A percentile compares a stretch with the other conserved stretches of the same genome.
These are phyloP conservation scores for Ammodytes dubius DNA, from an alignment of 2,113 vertebrate species.

Conservation along the genomic window DNA sequence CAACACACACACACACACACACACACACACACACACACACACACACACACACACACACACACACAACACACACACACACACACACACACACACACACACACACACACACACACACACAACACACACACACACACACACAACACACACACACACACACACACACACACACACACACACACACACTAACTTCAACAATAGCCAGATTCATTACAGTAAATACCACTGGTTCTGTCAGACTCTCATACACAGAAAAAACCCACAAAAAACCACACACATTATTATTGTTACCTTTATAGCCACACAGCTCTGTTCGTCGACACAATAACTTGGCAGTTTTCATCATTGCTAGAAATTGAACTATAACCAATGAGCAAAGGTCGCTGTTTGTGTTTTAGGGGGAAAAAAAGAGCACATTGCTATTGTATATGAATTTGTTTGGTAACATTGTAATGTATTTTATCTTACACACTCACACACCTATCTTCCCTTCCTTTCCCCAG, in stretches of 20 bases:
- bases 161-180: neutral
- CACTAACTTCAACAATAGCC: no score
- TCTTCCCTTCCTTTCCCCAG: constrained; percentile 77
- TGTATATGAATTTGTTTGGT: neutral
- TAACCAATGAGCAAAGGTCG: constrained; percentile 21
- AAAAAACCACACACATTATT: neutral
- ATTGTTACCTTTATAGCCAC: neutral
- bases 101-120: neutral
- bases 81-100: neutral
- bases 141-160: constrained; percentile 5
- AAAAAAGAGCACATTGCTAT: neutral
- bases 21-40: constrained; percentile 5
- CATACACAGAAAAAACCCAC: neutral
- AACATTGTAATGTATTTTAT: neutral
- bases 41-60: constrained; percentile 11
- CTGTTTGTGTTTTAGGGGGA: neutral
- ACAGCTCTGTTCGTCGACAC: neutral
- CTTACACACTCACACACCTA: neutral
- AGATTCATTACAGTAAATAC: no score
- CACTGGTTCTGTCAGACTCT: neutral
- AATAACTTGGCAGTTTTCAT: constrained; percentile 16
- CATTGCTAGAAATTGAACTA: constrained; percentile 24
- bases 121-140: no score
- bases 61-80: neutral
- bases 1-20: constrained; percentile 10